These are phyloP conservation scores for Raphicerus campestris DNA, from an alignment of 2,113 vertebrate genomes.

Conservation along the genomic window DNA sequence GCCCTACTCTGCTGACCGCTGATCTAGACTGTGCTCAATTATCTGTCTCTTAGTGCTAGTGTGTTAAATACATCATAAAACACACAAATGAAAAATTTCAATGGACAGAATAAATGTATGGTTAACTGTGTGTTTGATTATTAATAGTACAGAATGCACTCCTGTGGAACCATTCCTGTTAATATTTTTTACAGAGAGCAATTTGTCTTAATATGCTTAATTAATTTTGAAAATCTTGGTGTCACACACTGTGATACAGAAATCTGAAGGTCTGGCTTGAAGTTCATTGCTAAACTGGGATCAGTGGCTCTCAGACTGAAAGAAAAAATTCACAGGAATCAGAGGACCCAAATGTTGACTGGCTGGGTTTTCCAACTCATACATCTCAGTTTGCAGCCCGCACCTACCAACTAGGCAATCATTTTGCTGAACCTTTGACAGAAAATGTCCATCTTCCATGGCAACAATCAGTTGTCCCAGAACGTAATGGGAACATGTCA, in stretches of 20 bases:
- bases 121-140: background rate
- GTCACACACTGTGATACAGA: background rate
- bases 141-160: background rate
- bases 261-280: background rate
- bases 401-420: background rate
- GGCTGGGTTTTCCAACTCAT: background rate
- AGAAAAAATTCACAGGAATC: background rate
- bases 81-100: background rate
- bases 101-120: background rate
- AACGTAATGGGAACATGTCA: constrained; percentile 5
- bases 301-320: background rate
- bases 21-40: background rate
- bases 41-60: background rate
- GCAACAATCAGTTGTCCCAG: background rate
- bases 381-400: background rate
- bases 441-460: background rate
- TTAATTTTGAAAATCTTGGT: constrained; percentile 39
- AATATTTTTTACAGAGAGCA: background rate
- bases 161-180: background rate
- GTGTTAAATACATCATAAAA: background rate
- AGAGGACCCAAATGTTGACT: background rate
- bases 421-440: background rate
- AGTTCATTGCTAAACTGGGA: background rate
- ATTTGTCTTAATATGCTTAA: constrained; percentile 25
- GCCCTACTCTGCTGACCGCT: background rate